Evolutionary conservation across 2,113 vertebrate species (phyloP), one percentile per base, ranked within the genome.

Genomic region (Gobius niger): DNA sequence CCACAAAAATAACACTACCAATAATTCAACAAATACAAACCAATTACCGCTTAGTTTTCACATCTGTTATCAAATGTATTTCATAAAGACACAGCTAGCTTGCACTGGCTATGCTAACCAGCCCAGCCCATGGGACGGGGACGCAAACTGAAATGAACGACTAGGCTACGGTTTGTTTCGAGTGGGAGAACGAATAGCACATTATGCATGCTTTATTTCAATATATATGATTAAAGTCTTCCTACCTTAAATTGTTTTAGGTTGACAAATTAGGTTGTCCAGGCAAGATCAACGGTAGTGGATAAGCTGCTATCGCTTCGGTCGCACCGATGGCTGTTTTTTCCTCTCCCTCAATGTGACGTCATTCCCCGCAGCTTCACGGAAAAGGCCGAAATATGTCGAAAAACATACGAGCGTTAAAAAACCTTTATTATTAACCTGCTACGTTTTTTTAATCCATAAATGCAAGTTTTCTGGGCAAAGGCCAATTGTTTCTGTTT

Each of bases 291-390:
- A 70, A 76, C 75, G 77, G 18, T 49, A 72, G 60, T 64, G 62
- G 79, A 65, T 69, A 66, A 42, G 41, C 70, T 63, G 73, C 53
- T 61, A 44, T 57, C 56, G 60, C 12, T 11, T 47, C 16, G 60
- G 34, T 47, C 16, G 60, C 41, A 3, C n/a, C 12, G 50, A 53
- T 47, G 61, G 53, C 50, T 74, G 56, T 18, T 56, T 60, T 70
- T 63, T 64, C 19, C 62, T 12, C 10, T 0, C 12, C 16, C n/a
- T 15, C 12, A 11, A 3, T 5, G 65, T 87, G 86, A 88, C 86
- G 83, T 85, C 34, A 85, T 70, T 12, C 10, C 67, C 76, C 86
- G 86, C 88, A 85, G 83, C 63, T 73, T 19, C 14, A 56, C 86
- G 81, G 71, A 85, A 74, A 78, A 1, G 34, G 10, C 14, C 84